A percentile compares a stretch with the other conserved stretches of the same genome.
Conservation (phyloP, 2,888 invertebrate species). For the Mylabris sibirica region DNA sequence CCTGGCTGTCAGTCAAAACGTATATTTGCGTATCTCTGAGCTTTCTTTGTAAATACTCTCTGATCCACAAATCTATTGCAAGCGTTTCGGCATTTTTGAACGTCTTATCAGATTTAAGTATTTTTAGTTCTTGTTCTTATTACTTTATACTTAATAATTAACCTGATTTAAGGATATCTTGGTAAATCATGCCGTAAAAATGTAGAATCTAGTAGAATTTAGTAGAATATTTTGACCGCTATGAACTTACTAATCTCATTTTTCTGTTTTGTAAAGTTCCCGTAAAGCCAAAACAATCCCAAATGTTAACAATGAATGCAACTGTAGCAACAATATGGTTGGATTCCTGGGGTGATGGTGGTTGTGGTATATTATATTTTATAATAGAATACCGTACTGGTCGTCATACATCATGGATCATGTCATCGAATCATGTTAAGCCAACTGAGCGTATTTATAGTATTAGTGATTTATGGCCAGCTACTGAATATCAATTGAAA, state of each 20-base stretch:
- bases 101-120: no score
- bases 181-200: not conserved
- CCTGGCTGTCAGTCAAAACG: no score
- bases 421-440: conserved; percentile 83
- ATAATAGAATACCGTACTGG: conserved; percentile 80
- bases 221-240: not conserved
- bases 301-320: conserved; percentile 84
- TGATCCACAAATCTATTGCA: no score
- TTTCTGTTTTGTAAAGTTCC: conserved; percentile 66
- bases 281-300: conserved; percentile 79
- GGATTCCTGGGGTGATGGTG: conserved; percentile 89
- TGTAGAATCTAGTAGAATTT: not conserved
- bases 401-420: conserved; percentile 75
- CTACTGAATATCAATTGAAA: conserved; percentile 76
- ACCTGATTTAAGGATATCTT: not conserved
- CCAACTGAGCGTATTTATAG: conserved; percentile 83
- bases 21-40: no score
- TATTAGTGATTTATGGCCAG: conserved; percentile 78
- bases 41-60: no score
- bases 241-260: not conserved
- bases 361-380: conserved; percentile 86
- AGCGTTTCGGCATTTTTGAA: no score
- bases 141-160: no score
- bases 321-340: conserved; percentile 87
- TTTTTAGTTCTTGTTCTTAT: no score